Percentiles rank a stretch among this genome's conserved stretches.
Evolutionary conservation across 2,797 vertebrate genomes (phyloP).

Genomic region (Sebastes itinus): DNA sequence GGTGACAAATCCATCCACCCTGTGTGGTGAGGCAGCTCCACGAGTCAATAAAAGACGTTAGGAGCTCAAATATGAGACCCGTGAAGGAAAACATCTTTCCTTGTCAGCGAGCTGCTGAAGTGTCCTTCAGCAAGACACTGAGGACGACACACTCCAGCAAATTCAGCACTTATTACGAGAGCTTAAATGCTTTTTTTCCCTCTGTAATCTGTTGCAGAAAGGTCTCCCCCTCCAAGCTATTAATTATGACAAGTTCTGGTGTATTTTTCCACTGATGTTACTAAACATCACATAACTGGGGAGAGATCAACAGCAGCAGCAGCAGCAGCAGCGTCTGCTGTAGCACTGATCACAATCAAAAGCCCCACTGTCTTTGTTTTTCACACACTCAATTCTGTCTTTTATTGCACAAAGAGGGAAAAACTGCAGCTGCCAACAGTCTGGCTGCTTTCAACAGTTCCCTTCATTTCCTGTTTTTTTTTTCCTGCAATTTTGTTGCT

Average conservation of each 20-base stretch:
- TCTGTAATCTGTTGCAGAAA: background rate
- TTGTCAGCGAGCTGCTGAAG: background rate
- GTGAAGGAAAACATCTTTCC: background rate
- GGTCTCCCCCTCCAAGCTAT: constrained; percentile 5
- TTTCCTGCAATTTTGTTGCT: background rate
- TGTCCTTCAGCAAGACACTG: constrained; percentile 23
- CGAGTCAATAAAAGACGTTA: constrained; percentile 5
- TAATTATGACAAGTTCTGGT: constrained; percentile 14
- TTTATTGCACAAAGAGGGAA: constrained; percentile 16
- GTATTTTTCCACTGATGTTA: constrained; percentile 8
- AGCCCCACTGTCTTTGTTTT: background rate
- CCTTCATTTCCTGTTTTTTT: constrained; percentile 14
- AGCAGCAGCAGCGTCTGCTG: constrained; percentile 11
- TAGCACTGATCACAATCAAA: constrained; percentile 36
- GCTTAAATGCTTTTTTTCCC: background rate
- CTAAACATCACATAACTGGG: constrained; percentile 10
- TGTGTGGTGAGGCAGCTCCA: background rate
- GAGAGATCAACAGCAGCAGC: constrained; percentile 34
- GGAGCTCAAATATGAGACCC: constrained; percentile 7
- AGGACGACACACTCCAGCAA: background rate
- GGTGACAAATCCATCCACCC: background rate
- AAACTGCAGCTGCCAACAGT: background rate
- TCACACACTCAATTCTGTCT: background rate
- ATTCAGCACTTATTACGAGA: background rate
- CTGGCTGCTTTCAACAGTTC: constrained; percentile 4